Base-by-base conservation (phyloP, 2,797 vertebrate species). In the Limnodromus scolopaceus region DNA sequence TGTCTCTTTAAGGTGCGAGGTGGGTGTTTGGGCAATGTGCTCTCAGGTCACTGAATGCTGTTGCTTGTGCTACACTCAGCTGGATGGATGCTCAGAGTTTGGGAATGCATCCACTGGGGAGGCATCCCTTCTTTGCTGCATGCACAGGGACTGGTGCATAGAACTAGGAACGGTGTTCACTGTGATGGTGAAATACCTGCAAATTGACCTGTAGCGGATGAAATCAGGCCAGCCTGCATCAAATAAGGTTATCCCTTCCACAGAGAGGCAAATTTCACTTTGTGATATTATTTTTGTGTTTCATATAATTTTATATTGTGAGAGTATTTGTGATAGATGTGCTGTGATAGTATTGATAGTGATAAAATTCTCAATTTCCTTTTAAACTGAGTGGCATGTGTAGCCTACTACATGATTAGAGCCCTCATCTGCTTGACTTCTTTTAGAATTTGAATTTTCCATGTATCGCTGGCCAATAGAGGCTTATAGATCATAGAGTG, bases 131-230 rank as follows among this genome's bases (percentile, higher is more conserved):
- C 12, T 63, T 41, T 54, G 28, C 36, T 82, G 49, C 25, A 0
- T 4, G 34, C 16, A 0, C 19, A 14, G 55, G 22, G 22, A 9
- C 54, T 41, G 57, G 4, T 27, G 0, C 5, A 16, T 18, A 41
- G 45, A 46, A 18, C 27, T 49, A 28, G 46, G 43, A 85, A 2
- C 38, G 39, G 5, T 1, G 0, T 43, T 83, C 48, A 32, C 39
- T 57, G 12, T 34, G 25, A 11, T 53, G 46, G 63, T 38, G 9
- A 58, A 63, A 6, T 55, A 30, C 2, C 30, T 87, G 7, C 25
- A 41, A 54, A 46, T 61, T 63, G 60, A 45, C 38, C 38, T 54
- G 11, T 16, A 28, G 53, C 51, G 58, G 36, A 18, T 74, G 51
- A 88, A 11, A 9, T 63, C 68, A 46, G 61, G n/a, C 27, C 63